Evolutionary conservation across 2,888 invertebrate species (phyloP).

Genomic region (Ophion ventricosus): DNA sequence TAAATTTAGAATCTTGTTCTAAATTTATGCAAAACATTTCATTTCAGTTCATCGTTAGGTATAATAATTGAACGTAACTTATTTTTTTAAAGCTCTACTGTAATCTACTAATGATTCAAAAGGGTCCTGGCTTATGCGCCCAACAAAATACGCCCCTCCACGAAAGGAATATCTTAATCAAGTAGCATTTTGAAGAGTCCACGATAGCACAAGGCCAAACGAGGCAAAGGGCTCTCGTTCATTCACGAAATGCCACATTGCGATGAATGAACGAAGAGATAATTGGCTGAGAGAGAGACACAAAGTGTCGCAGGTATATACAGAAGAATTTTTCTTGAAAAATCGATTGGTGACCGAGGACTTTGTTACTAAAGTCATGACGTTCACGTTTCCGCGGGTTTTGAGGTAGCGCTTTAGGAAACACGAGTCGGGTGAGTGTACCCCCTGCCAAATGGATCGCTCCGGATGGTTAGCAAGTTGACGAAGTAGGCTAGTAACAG

Average conservation of each 20-base stretch:
- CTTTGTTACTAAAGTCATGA: neutral
- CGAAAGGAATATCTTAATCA: no score
- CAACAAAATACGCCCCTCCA: no score
- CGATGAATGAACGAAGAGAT: neutral
- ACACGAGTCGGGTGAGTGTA: neutral
- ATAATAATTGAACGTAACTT: no score
- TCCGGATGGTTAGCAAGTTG: conserved; percentile 38
- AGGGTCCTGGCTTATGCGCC: no score
- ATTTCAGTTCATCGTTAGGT: no score
- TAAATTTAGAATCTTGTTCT: no score
- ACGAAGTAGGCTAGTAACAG: conserved; percentile 41
- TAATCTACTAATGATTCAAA: no score
- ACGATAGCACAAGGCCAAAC: no score
- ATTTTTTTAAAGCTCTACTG: no score
- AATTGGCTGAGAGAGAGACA: neutral
- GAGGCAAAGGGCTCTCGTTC: no score
- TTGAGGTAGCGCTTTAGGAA: conserved; percentile 16
- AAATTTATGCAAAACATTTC: no score
- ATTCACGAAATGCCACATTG: neutral
- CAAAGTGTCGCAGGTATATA: neutral
- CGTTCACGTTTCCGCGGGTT: neutral
- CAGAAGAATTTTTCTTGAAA: neutral
- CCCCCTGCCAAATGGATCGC: conserved; percentile 29
- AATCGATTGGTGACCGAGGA: neutral
- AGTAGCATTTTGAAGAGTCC: no score